Percentiles rank a stretch among this genome's conserved stretches.
phyloP scores from a whole-genome alignment of 2,113 vertebrate genomes.

The rabbit (Oryctolagus cuniculus) region DNA sequence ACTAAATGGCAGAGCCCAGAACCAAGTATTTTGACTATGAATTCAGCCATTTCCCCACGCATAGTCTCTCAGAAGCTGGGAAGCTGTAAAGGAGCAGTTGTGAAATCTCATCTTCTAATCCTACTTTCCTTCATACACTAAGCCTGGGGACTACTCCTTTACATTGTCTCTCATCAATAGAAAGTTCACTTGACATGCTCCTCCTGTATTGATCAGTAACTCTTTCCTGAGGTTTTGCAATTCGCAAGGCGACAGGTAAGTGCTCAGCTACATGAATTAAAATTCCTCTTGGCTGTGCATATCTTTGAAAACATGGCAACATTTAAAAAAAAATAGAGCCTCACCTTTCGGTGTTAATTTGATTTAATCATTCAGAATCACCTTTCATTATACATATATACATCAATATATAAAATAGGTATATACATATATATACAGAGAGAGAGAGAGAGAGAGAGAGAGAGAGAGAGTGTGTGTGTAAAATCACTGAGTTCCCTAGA shows the following conservation, averaged over 20 bases:
- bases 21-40: background rate
- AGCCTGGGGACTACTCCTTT: background rate
- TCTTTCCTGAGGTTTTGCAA: slow-evolving; percentile 42
- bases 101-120: background rate
- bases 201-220: background rate
- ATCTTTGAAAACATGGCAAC: slow-evolving; percentile 44
- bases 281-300: slow-evolving; percentile 39
- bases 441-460: background rate
- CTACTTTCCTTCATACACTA: background rate
- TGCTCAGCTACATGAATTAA: slow-evolving; percentile 44
- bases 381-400: slow-evolving; percentile 17
- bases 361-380: slow-evolving; percentile 72
- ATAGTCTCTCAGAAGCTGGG: background rate
- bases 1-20: background rate
- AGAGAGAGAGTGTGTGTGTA: slow-evolving; percentile 50
- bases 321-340: slow-evolving; percentile 57
- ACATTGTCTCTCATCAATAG: background rate
- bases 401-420: background rate
- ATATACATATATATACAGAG: background rate
- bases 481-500: slow-evolving; percentile 87
- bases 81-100: background rate
- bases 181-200: background rate
- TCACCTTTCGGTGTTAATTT: slow-evolving; percentile 54
- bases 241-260: slow-evolving; percentile 57
- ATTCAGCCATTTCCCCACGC: background rate